Evolutionary conservation across 2,113 vertebrate species (phyloP), one percentile per base, ranked within the genome.

Genomic region (Sturnira hondurensis): DNA sequence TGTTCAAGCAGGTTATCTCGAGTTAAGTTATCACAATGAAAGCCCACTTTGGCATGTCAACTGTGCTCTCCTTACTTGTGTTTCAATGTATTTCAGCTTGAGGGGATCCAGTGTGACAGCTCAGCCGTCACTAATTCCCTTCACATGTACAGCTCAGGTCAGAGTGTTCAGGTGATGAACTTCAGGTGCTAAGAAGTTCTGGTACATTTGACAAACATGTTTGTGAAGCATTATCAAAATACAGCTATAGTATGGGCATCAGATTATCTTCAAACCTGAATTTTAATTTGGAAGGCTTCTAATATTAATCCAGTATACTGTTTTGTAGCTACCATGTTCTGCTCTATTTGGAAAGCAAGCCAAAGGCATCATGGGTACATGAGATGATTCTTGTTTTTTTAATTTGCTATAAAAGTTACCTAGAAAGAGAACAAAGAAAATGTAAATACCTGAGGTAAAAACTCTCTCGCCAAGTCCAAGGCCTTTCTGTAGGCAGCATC

Each of bases 401-500:
- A 81, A 28, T 15, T 5, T 71, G 85, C 52, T 43, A 19, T 2
- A n/a, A 63, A 68, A 76, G 38, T n/a, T 8, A 68, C 24, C 31
- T 63, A 86, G 43, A 77, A 26, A 15, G 14, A 70, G 68, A 12
- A 15, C 16, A 63, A 43, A 16, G 47, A 13, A 26, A 41, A 38
- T 26, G 5, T 28, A 54, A 20, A 80, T 98, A 99, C 99, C 99
- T 99, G 99, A 98, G 99, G 99, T 98, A 99, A 99, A 96, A 99
- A 99, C 98, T 99, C 99, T 20, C 97, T 98, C 0, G 99, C 99
- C 4, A 99, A 98, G 86, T 99, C 99, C 96, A 99, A 97, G 24
- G 99, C 99, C 89, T 98, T 98, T 86, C 98, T 97, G 96, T 99
- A 99, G n/a, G 99, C 99, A 6, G 99, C 99, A 28, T 99, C 99